Evolutionary conservation across 2,797 vertebrate species (phyloP), one percentile per base, ranked within the genome.

Genomic region (Poecilia picta): DNA sequence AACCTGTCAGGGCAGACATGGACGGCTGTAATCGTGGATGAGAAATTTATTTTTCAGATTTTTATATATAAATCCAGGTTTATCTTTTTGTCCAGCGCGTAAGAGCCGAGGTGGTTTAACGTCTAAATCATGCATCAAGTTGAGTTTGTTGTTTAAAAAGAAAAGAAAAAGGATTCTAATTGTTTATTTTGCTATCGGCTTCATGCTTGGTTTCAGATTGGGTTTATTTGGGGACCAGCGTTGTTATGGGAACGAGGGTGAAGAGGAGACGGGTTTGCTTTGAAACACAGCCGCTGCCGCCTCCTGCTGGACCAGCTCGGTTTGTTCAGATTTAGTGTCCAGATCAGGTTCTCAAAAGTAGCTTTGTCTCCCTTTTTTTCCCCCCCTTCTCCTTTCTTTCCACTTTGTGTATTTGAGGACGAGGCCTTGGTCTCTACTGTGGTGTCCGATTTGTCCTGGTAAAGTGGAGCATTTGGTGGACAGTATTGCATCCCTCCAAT

Each of bases 291-390:
- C 82, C 83, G 57, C 88, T 85, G 88, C 87, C 75, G 78, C 80
- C 81, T 88, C 90, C 88, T 89, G 79, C 76, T 25, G 71, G 73
- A 85, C 79, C 74, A 73, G 66, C 85, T 86, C 90, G 75, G 74
- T 86, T 88, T 86, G 80, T 89, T 79, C 83, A 89, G 84, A 92
- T 89, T 79, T 89, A 87, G 88, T 87, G 87, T 93, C 81, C 88
- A 83, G 89, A 91, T 94, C 90, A 89, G 90, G 89, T 92, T 91
- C 83, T 89, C 84, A 87, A 81, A 87, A 81, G 84, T 71, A 83
- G 78, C 81, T 86, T 90, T 78, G 89, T 86, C 86, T 91, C 83
- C 33, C 62, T 62, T 33, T 59, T 33, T 33, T 64, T 36, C 80
- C 66, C 74, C 23, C 49, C 49, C 13, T 23, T 18, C 18, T 15